A percentile compares a stretch with the other conserved stretches of the same genome.
Evolutionary conservation across 2,797 vertebrate genomes (phyloP).

Genomic region (Aythya fuligula): DNA sequence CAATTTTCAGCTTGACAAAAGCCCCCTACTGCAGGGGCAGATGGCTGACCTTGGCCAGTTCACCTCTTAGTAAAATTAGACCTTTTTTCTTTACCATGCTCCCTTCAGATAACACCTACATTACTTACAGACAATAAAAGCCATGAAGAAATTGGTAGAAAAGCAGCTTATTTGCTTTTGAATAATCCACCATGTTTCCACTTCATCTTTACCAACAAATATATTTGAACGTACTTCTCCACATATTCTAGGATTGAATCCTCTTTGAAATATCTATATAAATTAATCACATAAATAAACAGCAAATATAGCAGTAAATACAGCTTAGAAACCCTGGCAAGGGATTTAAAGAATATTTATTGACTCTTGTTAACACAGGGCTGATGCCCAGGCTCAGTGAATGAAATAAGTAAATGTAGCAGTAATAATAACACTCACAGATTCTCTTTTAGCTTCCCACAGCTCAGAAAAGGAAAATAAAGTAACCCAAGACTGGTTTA

Average conservation of each 20-base stretch:
- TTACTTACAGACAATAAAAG: not conserved
- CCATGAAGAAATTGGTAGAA: not conserved
- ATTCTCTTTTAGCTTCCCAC: conserved; percentile 45
- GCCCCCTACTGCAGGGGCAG: not conserved
- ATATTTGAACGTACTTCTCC: not conserved
- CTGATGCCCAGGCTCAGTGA: not conserved
- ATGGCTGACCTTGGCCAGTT: not conserved
- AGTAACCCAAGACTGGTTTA: conserved; percentile 33
- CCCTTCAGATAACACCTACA: not conserved
- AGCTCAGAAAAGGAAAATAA: conserved; percentile 30
- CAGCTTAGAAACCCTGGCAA: not conserved
- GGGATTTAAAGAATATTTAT: conserved; percentile 7
- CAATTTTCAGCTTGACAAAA: not conserved
- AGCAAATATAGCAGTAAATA: not conserved
- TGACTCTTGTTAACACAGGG: not conserved
- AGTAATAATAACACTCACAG: not conserved
- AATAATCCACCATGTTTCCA: not conserved
- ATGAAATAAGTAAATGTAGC: conserved; percentile 22
- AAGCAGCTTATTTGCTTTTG: not conserved
- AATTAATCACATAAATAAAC: not conserved
- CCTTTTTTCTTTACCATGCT: not conserved
- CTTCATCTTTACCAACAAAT: not conserved
- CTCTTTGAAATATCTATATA: not conserved
- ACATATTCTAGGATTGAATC: not conserved
- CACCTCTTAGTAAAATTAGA: not conserved